phyloP scores from a whole-genome alignment of 1,140 invertebrate species.

The Trichomalopsis sarcophagae region DNA sequence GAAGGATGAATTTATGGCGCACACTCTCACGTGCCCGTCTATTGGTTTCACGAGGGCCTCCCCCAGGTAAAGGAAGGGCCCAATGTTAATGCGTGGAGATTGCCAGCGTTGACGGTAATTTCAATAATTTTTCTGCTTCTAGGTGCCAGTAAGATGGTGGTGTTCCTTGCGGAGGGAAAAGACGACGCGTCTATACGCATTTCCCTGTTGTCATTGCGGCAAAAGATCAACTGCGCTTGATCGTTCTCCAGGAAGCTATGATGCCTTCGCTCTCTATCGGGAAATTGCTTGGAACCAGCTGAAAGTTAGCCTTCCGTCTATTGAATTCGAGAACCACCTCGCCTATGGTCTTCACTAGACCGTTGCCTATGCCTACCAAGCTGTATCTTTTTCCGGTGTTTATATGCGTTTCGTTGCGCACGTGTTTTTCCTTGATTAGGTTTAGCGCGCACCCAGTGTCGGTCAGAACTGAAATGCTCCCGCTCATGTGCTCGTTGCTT shows the following conservation, averaged over 20 bases:
- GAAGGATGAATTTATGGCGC: too few relatives aligned
- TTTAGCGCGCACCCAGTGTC: too few relatives aligned
- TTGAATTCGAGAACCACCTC: too few relatives aligned
- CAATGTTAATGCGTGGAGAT: neutral
- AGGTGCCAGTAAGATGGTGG: neutral
- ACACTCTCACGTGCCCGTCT: neutral
- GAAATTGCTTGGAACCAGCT: neutral
- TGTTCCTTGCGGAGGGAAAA: too few relatives aligned
- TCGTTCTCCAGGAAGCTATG: slow-evolving; percentile 8
- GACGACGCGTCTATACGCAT: neutral
- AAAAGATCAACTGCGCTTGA: neutral
- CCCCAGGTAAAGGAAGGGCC: neutral
- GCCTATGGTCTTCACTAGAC: too few relatives aligned
- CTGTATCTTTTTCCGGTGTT: neutral
- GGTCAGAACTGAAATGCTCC: too few relatives aligned
- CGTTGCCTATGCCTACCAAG: too few relatives aligned
- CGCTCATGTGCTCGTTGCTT: too few relatives aligned
- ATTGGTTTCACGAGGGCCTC: neutral
- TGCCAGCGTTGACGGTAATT: neutral
- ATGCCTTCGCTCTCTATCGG: neutral
- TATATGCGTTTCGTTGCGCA: neutral
- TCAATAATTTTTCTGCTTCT: neutral
- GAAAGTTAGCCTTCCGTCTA: neutral
- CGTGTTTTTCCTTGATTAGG: too few relatives aligned
- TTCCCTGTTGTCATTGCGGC: neutral